phyloP scores from a whole-genome alignment of 2,888 invertebrate species.

The Parnassius glacialis region DNA sequence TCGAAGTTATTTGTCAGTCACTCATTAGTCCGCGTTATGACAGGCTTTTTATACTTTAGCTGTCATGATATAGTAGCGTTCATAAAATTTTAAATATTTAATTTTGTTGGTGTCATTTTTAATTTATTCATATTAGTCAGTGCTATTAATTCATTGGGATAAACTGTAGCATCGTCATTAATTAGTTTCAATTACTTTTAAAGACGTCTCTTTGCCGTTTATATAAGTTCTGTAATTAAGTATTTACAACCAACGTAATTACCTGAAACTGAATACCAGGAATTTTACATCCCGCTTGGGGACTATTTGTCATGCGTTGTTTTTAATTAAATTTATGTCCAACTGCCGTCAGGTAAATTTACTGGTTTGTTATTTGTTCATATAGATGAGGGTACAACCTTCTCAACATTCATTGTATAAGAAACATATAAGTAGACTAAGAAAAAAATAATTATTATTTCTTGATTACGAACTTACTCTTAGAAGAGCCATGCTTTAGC shows the following conservation, averaged over 20 bases:
- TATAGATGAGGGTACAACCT: too few species aligned
- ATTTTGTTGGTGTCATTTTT: constrained; percentile 8
- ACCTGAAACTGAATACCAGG: neutral
- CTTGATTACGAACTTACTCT: too few species aligned
- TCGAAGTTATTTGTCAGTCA: constrained; percentile 19
- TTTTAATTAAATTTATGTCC: neutral
- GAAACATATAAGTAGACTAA: too few species aligned
- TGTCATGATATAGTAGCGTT: constrained; percentile 9
- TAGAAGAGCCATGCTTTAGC: too few species aligned
- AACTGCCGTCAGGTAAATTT: neutral
- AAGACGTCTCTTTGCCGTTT: too few species aligned
- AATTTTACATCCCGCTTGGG: neutral
- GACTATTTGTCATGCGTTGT: neutral
- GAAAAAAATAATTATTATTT: too few species aligned
- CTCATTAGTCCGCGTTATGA: constrained; percentile 20
- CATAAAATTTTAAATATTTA: constrained; percentile 15
- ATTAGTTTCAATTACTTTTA: neutral
- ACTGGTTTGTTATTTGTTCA: neutral
- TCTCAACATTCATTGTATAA: too few species aligned
- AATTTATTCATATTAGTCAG: constrained; percentile 6
- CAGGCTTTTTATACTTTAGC: constrained; percentile 14
- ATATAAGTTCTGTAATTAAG: too few species aligned
- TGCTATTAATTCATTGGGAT: neutral
- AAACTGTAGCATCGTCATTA: neutral
- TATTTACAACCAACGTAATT: too few species aligned